Evolutionary conservation across 2,797 vertebrate species (phyloP).

Genomic region (Sebastes hopkinsi): DNA sequence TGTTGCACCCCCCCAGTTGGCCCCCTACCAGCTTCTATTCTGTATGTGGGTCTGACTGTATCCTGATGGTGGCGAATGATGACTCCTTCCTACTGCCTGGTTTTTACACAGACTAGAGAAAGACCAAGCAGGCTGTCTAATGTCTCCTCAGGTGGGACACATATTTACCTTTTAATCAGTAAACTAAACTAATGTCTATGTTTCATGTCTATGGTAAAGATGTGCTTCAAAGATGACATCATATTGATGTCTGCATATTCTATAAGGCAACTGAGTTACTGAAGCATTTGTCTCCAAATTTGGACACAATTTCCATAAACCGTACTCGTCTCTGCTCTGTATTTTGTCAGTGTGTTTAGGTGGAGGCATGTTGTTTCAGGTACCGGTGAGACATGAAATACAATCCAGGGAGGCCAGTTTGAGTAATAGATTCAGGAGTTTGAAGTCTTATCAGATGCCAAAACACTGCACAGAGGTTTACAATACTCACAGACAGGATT

Average conservation of each 20-base stretch:
- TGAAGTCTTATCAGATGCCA: background rate
- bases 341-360: background rate
- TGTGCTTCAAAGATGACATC: no score
- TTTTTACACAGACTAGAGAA: slow-evolving; percentile 6
- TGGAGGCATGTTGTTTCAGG: slow-evolving; percentile 17
- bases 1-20: slow-evolving; percentile 52
- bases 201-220: background rate
- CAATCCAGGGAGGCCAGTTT: slow-evolving; percentile 4
- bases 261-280: background rate
- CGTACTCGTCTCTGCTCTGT: background rate
- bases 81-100: slow-evolving; percentile 44
- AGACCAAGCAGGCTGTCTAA: background rate
- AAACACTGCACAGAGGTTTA: background rate
- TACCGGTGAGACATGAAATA: slow-evolving; percentile 1
- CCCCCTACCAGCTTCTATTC: slow-evolving; percentile 65
- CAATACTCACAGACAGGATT: background rate
- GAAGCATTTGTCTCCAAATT: background rate
- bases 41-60: slow-evolving; percentile 64
- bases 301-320: background rate
- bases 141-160: background rate
- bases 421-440: slow-evolving; percentile 1
- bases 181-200: background rate
- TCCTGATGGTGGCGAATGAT: slow-evolving; percentile 55
- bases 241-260: background rate
- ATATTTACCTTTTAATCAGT: background rate